These are phyloP conservation scores for Heliangelus exortis DNA, from an alignment of 2,797 vertebrate species.

Conservation along the genomic window DNA sequence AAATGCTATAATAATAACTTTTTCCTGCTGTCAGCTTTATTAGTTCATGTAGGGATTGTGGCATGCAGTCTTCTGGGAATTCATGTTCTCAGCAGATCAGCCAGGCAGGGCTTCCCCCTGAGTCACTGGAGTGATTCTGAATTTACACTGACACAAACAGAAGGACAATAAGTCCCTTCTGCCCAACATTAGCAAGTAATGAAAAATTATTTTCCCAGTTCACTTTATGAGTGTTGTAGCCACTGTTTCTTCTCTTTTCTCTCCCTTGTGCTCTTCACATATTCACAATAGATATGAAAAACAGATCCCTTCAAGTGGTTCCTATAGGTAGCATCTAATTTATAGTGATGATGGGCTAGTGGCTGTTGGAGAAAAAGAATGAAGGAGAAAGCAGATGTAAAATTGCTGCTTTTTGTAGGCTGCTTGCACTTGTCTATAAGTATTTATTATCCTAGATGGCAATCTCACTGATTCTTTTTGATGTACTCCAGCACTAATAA, in stretches of 20 bases:
- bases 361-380: constrained; percentile 15
- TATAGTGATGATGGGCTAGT: constrained; percentile 9
- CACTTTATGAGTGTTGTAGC: neutral
- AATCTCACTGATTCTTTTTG: constrained; percentile 58
- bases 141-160: neutral
- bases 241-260: neutral
- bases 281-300: neutral
- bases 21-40: neutral
- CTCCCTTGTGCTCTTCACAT: neutral
- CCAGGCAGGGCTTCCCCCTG: neutral
- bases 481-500: constrained; percentile 47
- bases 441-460: constrained; percentile 60
- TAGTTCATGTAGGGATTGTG: neutral
- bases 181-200: neutral
- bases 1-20: neutral
- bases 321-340: constrained; percentile 12
- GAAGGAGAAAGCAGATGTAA: constrained; percentile 34
- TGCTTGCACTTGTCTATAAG: constrained; percentile 30
- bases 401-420: constrained; percentile 41
- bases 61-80: neutral
- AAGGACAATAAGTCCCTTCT: neutral
- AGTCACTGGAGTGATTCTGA: neutral
- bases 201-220: neutral
- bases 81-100: neutral
- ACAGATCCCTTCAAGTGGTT: neutral